Evolutionary conservation across 2,797 vertebrate genomes (phyloP), one percentile per base, ranked within the genome.

Genomic region (Pseudopleuronectes americanus): DNA sequence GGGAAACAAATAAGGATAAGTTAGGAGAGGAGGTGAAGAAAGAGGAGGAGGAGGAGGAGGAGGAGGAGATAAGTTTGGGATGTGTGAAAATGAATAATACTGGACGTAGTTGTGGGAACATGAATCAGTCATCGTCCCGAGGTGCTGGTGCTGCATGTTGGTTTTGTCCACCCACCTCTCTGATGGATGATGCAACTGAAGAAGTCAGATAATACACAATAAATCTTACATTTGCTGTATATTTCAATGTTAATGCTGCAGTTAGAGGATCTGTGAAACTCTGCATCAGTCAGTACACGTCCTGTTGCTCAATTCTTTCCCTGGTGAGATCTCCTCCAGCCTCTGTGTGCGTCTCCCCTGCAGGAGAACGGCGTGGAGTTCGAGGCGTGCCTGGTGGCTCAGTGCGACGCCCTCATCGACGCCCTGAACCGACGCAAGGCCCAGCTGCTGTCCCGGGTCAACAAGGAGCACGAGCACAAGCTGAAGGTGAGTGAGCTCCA

Each of bases 331-430:
- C 21, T 77, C n/a, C n/a, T 38, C 57, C 59, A 56, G 67, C 68
- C 23, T 60, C 28, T 63, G 19, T 64, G 57, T 78, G 49, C 49
- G 28, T 67, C 52, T 79, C 59, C 74, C 69, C 62, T 2, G 0
- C 91, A 99, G 97, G 97, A 99, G 93, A 99, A 98, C 81, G 97
- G 96, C 0, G 97, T 99, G 91, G 97, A 99, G 93, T 99, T 99
- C 0, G 97, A 99, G 83, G 98, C 97, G 31, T 99, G 98, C 79
- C 86, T 99, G 87, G 97, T 99, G 61, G 97, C 97, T 5, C 97
- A 99, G 84, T 99, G 98, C n/a, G 98, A 99, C 0, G 98, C 98
- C 38, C 96, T 99, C 80, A 98, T 99, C 0, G 98, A 99, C 0
- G 98, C 98, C 54, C 94, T 99, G 76, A 99, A 99, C 92, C 93